Base-by-base conservation (phyloP, 2,888 invertebrate genomes). In the Busseola fusca region DNA sequence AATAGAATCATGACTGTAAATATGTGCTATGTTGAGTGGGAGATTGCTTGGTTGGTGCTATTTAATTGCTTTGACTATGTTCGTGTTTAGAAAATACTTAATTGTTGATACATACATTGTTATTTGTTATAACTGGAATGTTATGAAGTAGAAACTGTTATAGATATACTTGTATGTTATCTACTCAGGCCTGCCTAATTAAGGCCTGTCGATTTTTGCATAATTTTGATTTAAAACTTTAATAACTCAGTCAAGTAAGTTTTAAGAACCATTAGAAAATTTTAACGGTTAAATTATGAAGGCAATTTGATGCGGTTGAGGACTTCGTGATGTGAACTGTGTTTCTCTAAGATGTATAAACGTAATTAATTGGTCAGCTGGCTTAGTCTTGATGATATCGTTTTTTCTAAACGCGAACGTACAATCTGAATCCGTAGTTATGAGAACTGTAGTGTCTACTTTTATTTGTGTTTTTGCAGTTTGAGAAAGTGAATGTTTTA, bases 61-160 rank as follows among this genome's bases (percentile, higher is more conserved):
- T 68, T 68, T 52, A 72, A 48, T 69, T 62, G 34, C 69, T 68
- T 56, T 37, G 45, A 56, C 12, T 80, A 83, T 83, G 85, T 84
- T 84, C 81, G 84, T 84, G 81, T 85, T 79, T 81, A 64, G 78
- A 77, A 79, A 84, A 80, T 50, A 42, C 16, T 52, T 74, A 54
- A 48, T 59, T 57, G 21, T n/a, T 21, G n/a, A 25, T 30, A 34
- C 5, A 18, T 30, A 42, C 54, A 50, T 21, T 57, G 40, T 76
- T 48, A 45, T 40, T 69, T n/a, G 37, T 60, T 27, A 58, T 45
- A 60, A 59, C 76, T 10, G 54, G 69, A 59, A 42, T 63, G 25
- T 74, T 71, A 70, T 62, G 48, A 16, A 66, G 58, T 27, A 40
- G 10, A 76, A 73, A 68, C 42, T 52, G 16, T 52, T 25, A 37